phyloP scores from a whole-genome alignment of 2,113 vertebrate genomes.

The Cebus imitator region DNA sequence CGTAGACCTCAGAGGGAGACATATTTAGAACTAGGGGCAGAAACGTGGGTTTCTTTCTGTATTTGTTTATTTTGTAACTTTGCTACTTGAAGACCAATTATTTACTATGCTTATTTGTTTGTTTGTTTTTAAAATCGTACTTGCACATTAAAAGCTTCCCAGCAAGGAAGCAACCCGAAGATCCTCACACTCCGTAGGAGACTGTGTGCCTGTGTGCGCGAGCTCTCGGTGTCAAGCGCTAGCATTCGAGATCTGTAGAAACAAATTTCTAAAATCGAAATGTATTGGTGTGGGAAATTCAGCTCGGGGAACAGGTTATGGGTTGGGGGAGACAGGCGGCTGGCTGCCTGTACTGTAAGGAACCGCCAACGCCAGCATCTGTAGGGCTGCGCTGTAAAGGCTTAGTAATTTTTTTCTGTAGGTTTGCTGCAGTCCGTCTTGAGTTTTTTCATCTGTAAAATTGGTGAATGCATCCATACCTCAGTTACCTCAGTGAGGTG shows the following conservation, averaged over 20 bases:
- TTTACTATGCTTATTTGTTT: neutral
- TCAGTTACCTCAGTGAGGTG: neutral
- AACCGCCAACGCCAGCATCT: accelerated
- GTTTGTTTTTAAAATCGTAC: neutral
- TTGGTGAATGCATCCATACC: neutral
- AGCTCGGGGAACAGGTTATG: neutral
- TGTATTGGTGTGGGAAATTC: neutral
- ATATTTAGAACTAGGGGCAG: neutral
- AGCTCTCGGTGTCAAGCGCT: neutral
- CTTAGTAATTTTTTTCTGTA: neutral
- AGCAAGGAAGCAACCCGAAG: neutral
- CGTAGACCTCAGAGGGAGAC: neutral
- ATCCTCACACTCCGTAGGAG: neutral
- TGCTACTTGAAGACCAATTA: neutral
- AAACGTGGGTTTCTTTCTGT: neutral
- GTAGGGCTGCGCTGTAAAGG: neutral
- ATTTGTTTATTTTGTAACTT: neutral
- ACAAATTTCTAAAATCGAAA: neutral
- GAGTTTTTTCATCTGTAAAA: neutral
- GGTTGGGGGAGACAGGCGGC: accelerated
- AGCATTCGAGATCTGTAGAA: neutral
- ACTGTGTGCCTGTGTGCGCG: neutral
- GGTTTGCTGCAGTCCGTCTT: neutral
- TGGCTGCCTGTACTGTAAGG: neutral
- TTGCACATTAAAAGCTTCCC: neutral